These are phyloP conservation scores for Seriola rivoliana DNA, from an alignment of 2,113 vertebrate genomes.

Conservation along the genomic window DNA sequence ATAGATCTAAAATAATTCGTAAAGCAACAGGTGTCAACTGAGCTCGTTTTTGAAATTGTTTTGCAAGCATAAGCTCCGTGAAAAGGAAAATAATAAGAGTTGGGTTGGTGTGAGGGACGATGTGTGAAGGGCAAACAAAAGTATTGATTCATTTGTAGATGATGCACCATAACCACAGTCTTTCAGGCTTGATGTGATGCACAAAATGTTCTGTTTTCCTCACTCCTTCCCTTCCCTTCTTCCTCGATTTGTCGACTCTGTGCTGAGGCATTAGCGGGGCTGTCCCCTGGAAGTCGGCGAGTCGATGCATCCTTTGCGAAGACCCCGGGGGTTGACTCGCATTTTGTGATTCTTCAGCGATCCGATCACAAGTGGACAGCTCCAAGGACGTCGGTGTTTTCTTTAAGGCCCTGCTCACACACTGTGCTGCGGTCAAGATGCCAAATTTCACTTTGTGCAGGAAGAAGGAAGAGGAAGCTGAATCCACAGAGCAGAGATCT, in stretches of 20 bases:
- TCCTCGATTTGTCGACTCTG: not conserved
- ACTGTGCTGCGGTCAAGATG: no score
- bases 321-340: not conserved
- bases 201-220: not conserved
- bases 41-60: slow-evolving; percentile 1
- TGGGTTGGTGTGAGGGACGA: slow-evolving; percentile 2
- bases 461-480: no score
- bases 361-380: no score
- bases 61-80: slow-evolving; percentile 7
- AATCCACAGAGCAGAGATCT: no score
- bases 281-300: not conserved
- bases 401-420: no score
- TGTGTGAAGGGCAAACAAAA: slow-evolving; percentile 34
- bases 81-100: slow-evolving; percentile 11
- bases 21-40: slow-evolving; percentile 37
- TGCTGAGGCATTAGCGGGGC: not conserved
- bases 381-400: no score
- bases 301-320: not conserved
- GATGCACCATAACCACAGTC: slow-evolving; percentile 6
- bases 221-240: not conserved
- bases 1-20: not conserved
- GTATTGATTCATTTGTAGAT: slow-evolving; percentile 24
- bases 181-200: not conserved
- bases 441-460: no score
- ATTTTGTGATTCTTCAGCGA: no score